Percentiles rank a stretch among this genome's conserved stretches.
Evolutionary conservation across 2,113 vertebrate genomes (phyloP).

Genomic region (Piprites chloris): DNA sequence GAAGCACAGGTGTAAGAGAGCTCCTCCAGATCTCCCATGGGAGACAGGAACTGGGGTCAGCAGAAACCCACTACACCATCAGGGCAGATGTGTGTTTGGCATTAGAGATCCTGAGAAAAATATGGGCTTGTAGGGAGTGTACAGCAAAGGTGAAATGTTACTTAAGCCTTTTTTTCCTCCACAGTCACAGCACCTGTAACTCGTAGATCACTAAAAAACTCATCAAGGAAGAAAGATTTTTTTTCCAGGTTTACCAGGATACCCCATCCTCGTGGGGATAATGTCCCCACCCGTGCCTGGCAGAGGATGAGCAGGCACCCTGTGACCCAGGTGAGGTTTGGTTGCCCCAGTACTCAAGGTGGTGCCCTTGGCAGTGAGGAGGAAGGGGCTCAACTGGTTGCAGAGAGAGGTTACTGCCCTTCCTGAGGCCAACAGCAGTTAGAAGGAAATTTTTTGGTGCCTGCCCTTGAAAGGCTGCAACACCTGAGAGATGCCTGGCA

Average conservation of each 20-base stretch:
- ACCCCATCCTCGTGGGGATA: background rate
- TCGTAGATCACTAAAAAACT: background rate
- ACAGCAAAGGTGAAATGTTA: background rate
- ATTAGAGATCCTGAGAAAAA: background rate
- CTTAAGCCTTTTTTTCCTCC: background rate
- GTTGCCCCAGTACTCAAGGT: background rate
- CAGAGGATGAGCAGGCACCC: background rate
- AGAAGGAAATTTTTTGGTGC: background rate
- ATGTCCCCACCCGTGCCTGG: background rate
- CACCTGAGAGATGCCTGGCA: background rate
- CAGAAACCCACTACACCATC: background rate
- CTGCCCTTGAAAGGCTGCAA: background rate
- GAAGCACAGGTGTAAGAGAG: background rate
- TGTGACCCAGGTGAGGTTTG: background rate
- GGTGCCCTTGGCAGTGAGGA: background rate
- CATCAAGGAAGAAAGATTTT: background rate
- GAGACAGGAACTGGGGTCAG: background rate
- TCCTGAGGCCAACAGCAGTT: background rate
- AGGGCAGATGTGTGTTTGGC: background rate
- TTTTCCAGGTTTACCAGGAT: background rate
- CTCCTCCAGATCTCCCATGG: background rate
- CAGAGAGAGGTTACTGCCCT: background rate
- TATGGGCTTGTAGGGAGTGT: background rate
- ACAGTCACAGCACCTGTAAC: background rate
- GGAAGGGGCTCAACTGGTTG: background rate